These are phyloP conservation scores for Latrodectus elegans DNA, from an alignment of 2,888 invertebrate genomes.

Conservation along the genomic window DNA sequence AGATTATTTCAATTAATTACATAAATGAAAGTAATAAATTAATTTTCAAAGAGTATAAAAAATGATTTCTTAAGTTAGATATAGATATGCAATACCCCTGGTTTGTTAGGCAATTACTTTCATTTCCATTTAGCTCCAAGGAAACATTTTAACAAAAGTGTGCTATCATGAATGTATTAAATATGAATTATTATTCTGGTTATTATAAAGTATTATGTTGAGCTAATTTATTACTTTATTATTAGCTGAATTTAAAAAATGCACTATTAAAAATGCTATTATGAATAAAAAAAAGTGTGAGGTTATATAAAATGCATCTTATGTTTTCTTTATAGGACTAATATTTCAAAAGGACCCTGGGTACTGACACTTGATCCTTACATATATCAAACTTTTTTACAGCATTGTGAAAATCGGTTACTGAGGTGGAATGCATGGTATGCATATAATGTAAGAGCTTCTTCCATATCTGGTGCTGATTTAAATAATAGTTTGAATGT, in stretches of 20 bases:
- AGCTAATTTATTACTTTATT: neutral
- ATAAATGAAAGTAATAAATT: too few relatives aligned
- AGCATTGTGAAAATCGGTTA: conserved; percentile 87
- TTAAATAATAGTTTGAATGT: conserved; percentile 82
- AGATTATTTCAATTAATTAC: too few relatives aligned
- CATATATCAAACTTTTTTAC: conserved; percentile 84
- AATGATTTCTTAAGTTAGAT: too few relatives aligned
- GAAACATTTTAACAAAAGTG: too few relatives aligned
- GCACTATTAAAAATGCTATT: neutral
- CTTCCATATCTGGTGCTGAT: conserved; percentile 79
- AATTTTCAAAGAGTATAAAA: too few relatives aligned
- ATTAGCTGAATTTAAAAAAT: neutral
- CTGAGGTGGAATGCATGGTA: conserved; percentile 90
- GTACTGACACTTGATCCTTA: conserved; percentile 84
- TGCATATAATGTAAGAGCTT: conserved; percentile 83
- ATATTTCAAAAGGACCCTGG: conserved; percentile 86
- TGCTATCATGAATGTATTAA: too few relatives aligned
- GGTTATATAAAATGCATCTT: neutral
- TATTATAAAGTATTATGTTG: neutral
- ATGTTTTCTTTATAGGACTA: conserved; percentile 71
- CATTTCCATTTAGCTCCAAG: too few relatives aligned
- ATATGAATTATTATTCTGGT: neutral
- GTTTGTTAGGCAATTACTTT: too few relatives aligned
- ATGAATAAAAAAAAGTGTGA: too few relatives aligned
- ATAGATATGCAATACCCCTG: too few relatives aligned